Conservation (phyloP, 2,888 invertebrate genomes). For the Lacanobia wlatinum region DNA sequence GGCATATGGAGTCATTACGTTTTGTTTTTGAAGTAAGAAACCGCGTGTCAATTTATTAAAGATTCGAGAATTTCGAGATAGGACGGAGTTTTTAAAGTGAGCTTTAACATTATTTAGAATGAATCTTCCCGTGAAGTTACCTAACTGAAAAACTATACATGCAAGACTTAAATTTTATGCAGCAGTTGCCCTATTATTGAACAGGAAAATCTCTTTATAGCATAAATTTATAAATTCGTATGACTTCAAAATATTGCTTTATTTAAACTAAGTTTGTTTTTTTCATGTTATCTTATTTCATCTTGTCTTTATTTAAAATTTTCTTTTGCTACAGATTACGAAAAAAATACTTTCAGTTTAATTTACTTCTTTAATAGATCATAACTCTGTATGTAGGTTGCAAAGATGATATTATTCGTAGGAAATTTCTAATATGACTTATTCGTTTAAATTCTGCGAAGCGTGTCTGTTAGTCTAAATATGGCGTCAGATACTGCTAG, state of each 20-base stretch:
- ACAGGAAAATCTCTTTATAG: neutral
- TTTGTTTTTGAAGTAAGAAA: neutral
- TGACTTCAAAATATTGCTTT: neutral
- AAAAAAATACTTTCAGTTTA: neutral
- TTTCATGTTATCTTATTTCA: too few species aligned
- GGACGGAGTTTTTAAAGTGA: neutral
- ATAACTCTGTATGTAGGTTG: constrained; percentile 13
- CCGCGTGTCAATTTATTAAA: neutral
- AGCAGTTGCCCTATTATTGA: neutral
- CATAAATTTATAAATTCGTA: neutral
- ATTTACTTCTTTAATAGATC: constrained; percentile 1
- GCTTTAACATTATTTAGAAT: too few species aligned
- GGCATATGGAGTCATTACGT: constrained; percentile 1
- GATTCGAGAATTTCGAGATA: too few species aligned
- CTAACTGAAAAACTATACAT: too few species aligned
- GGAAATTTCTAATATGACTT: constrained; percentile 4
- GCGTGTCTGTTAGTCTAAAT: constrained; percentile 8
- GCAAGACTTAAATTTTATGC: neutral
- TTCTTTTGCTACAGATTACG: neutral
- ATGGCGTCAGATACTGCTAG: neutral
- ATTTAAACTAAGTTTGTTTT: neutral
- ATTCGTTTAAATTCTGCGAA: constrained; percentile 28
- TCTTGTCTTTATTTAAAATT: neutral
- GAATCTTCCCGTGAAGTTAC: too few species aligned
- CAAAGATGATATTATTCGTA: constrained; percentile 11